phyloP scores from a whole-genome alignment of 2,888 invertebrate genomes.

The Caenorhabditis sp. region DNA sequence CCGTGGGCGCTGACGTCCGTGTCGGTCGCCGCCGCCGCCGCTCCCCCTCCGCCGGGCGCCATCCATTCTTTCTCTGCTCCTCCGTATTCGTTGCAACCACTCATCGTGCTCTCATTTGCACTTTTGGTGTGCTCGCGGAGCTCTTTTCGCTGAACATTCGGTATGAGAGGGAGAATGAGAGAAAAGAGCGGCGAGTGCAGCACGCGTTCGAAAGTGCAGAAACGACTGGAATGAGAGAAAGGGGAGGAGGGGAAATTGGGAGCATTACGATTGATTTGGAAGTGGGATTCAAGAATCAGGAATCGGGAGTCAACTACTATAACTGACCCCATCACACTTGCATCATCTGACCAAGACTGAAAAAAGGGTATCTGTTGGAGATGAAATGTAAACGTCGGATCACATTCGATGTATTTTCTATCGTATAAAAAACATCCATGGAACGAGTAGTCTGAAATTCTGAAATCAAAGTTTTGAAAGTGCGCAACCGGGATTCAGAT shows the following conservation, averaged over 20 bases:
- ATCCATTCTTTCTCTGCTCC: slow-evolving; percentile 4
- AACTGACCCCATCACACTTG: no score
- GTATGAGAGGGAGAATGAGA: not conserved
- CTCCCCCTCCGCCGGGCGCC: slow-evolving; percentile 7
- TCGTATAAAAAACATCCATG: no score
- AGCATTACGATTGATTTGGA: no score
- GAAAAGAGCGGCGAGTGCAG: not conserved
- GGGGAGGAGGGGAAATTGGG: not conserved
- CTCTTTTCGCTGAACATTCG: slow-evolving; percentile 33
- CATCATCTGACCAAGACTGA: no score
- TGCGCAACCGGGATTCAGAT: no score
- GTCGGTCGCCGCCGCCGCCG: slow-evolving; percentile 17
- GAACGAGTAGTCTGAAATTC: no score
- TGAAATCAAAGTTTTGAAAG: no score
- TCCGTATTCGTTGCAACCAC: not conserved
- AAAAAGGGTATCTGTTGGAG: no score
- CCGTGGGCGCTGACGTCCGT: slow-evolving; percentile 47
- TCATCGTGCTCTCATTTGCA: slow-evolving; percentile 18
- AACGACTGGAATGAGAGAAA: not conserved
- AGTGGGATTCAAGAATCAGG: no score
- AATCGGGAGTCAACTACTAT: no score
- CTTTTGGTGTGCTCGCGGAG: slow-evolving; percentile 45
- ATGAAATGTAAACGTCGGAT: no score
- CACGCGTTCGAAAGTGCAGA: slow-evolving; percentile 25
- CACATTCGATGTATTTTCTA: no score